Evolutionary conservation across 2,797 vertebrate genomes (phyloP).

Genomic region (Labroides dimidiatus): DNA sequence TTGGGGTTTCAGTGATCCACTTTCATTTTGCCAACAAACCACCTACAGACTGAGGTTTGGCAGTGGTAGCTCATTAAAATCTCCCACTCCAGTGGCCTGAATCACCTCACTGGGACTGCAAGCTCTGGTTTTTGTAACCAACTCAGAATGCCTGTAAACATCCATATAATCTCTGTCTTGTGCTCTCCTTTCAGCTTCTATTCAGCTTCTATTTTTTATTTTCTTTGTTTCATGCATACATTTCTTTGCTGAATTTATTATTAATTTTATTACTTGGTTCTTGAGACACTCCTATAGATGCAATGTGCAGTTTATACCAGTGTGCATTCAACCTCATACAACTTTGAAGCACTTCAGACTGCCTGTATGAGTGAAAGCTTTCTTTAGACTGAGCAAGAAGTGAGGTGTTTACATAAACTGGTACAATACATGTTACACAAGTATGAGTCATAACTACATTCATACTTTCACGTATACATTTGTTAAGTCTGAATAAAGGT

Average conservation of each 20-base stretch:
- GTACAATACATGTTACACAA: not conserved
- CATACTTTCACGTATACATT: not conserved
- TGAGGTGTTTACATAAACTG: constrained; percentile 3
- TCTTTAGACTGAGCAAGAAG: constrained; percentile 9
- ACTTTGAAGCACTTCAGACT: not conserved
- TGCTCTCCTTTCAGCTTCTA: not conserved
- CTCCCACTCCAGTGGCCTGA: constrained; percentile 50
- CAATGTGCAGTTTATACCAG: not conserved
- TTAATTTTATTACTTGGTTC: not conserved
- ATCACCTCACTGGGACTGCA: constrained; percentile 36
- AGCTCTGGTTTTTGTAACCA: constrained; percentile 29
- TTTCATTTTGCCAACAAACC: constrained; percentile 67
- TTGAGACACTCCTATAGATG: constrained; percentile 5
- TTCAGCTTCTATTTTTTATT: not conserved
- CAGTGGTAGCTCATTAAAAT: constrained; percentile 67
- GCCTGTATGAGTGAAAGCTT: constrained; percentile 1
- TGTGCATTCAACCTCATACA: not conserved
- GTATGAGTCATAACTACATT: not conserved
- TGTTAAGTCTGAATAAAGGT: constrained; percentile 4
- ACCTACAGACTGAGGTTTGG: constrained; percentile 68
- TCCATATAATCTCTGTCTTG: not conserved
- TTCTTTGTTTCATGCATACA: not conserved
- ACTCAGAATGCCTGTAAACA: constrained; percentile 11
- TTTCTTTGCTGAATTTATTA: not conserved
- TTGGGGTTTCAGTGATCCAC: constrained; percentile 59